A percentile compares a stretch with the other conserved stretches of the same genome.
phyloP scores from a whole-genome alignment of 1,140 invertebrate species.

The Tetranychus cinnabarinus region DNA sequence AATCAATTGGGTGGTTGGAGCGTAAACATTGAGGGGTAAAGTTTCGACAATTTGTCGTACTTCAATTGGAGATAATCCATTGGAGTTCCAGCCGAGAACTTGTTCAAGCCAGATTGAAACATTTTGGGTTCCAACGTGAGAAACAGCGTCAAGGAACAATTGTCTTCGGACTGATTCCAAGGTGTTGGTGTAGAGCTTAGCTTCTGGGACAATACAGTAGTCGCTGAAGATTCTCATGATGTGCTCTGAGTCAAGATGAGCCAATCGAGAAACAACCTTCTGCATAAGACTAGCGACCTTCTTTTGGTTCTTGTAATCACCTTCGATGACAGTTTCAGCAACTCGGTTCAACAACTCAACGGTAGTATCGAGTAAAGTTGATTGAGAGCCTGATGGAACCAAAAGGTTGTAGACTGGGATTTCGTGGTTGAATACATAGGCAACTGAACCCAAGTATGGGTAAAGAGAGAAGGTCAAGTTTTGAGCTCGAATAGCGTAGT shows the following conservation, averaged over 20 bases:
- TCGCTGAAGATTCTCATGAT: neutral
- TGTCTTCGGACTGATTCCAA: neutral
- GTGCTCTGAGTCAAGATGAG: neutral
- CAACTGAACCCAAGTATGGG: neutral
- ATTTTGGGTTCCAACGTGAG: constrained; percentile 1
- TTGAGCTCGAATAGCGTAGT: neutral
- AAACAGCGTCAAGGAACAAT: constrained; percentile 1
- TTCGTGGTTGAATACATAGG: neutral
- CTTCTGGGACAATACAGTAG: neutral
- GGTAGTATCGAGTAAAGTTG: too few relatives aligned
- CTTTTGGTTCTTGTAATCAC: neutral
- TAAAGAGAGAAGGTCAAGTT: neutral
- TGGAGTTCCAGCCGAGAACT: neutral
- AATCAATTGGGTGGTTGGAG: neutral
- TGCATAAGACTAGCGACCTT: neutral
- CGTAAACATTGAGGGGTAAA: constrained; percentile 4
- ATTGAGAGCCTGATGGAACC: neutral
- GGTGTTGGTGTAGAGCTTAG: too few relatives aligned
- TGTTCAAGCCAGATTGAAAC: neutral
- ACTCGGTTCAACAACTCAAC: neutral
- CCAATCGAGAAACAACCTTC: neutral
- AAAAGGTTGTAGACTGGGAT: neutral
- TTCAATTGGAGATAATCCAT: neutral
- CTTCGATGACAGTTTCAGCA: neutral
- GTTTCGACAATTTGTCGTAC: constrained; percentile 3